A percentile compares a stretch with the other conserved stretches of the same genome.
Evolutionary conservation across 1,140 invertebrate genomes (phyloP).

Genomic region (Medauroidea extradentata): DNA sequence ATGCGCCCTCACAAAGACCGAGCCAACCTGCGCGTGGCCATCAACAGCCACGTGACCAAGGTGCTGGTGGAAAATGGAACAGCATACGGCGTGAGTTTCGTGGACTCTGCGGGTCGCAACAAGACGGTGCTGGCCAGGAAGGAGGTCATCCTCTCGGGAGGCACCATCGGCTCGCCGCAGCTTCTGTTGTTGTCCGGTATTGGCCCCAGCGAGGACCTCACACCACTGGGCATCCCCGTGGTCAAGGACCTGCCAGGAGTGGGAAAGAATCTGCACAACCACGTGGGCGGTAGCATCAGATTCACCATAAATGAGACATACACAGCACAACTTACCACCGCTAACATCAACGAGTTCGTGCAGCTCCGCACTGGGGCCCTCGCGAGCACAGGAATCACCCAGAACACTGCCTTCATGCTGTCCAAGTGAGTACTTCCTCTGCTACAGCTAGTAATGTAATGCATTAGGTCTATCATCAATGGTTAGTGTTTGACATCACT

Average conservation of each 20-base stretch:
- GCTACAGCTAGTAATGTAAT: slow-evolving; percentile 13
- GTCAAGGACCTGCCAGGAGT: slow-evolving; percentile 14
- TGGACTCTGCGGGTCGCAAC: slow-evolving; percentile 11
- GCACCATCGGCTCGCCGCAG: slow-evolving; percentile 39
- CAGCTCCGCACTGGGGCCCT: slow-evolving; percentile 40
- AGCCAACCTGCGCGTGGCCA: background rate
- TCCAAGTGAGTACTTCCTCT: slow-evolving; percentile 21
- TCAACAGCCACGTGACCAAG: slow-evolving; percentile 10
- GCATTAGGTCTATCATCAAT: background rate
- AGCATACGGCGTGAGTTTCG: slow-evolving; percentile 21
- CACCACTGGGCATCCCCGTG: slow-evolving; percentile 25
- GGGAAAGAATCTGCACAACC: slow-evolving; percentile 11
- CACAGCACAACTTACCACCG: background rate
- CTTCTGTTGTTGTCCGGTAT: slow-evolving; percentile 50
- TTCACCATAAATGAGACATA: background rate
- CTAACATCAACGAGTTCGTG: background rate
- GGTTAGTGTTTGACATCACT: background rate
- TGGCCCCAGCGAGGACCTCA: slow-evolving; percentile 43
- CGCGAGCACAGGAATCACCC: slow-evolving; percentile 46
- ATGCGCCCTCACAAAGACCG: slow-evolving; percentile 2
- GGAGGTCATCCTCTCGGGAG: slow-evolving; percentile 40
- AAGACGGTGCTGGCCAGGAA: slow-evolving; percentile 22
- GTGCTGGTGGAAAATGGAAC: slow-evolving; percentile 5
- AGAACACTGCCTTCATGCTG: slow-evolving; percentile 32
- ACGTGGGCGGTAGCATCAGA: background rate